Evolutionary conservation across 2,888 invertebrate genomes (phyloP).

Genomic region (Trypoxylon attenuatum): DNA sequence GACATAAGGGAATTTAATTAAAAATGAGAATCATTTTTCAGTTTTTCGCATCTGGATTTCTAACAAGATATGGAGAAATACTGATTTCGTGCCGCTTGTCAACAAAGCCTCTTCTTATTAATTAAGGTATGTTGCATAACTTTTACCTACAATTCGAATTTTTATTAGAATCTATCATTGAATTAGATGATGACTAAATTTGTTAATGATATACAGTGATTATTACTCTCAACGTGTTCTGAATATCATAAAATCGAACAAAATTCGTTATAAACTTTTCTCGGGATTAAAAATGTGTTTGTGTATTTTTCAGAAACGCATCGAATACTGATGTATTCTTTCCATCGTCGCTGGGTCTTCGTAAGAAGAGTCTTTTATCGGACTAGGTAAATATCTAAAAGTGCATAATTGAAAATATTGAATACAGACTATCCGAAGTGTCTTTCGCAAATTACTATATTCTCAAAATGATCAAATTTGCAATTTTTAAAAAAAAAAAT

Average conservation of each 20-base stretch:
- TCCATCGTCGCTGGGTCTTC: too few species aligned
- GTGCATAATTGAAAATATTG: too few species aligned
- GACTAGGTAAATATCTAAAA: too few species aligned
- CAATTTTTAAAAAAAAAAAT: not conserved
- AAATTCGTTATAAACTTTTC: not conserved
- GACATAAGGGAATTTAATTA: not conserved
- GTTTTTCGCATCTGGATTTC: constrained; percentile 2
- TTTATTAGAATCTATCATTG: too few species aligned
- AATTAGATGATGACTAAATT: constrained; percentile 23
- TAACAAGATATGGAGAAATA: too few species aligned
- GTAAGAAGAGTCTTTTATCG: too few species aligned
- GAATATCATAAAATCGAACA: not conserved
- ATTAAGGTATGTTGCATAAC: too few species aligned
- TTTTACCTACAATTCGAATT: too few species aligned
- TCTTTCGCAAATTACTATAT: not conserved
- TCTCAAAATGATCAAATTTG: not conserved
- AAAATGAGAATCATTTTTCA: not conserved
- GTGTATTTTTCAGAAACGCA: constrained; percentile 11
- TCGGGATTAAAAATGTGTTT: not conserved
- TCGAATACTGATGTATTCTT: too few species aligned
- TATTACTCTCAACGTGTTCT: constrained; percentile 31
- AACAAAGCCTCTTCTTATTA: not conserved
- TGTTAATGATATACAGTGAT: constrained; percentile 32
- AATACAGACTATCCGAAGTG: too few species aligned
- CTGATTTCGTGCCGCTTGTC: not conserved